Evolutionary conservation across 2,888 invertebrate genomes (phyloP).

Genomic region (Caenorhabditis sinica): DNA sequence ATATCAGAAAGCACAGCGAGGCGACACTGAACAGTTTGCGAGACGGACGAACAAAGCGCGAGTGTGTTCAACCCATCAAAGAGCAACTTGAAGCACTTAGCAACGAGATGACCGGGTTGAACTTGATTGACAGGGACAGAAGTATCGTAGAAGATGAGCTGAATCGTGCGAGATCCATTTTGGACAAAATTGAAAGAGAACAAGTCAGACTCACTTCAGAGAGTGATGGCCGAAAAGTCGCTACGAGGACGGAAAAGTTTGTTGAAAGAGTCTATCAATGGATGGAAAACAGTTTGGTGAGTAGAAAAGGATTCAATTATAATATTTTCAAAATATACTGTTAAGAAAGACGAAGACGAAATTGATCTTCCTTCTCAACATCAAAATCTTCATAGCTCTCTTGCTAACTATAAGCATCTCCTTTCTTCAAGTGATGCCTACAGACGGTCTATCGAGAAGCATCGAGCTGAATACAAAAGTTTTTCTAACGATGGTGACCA

Average conservation of each 20-base stretch:
- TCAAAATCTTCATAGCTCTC: slow-evolving; percentile 14
- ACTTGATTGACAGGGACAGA: not conserved
- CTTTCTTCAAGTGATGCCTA: slow-evolving; percentile 31
- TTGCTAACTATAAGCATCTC: slow-evolving; percentile 25
- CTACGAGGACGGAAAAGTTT: slow-evolving; percentile 40
- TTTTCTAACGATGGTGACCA: slow-evolving; percentile 3
- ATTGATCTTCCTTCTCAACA: slow-evolving; percentile 3
- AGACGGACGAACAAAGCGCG: slow-evolving; percentile 30
- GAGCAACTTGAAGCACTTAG: slow-evolving; percentile 36
- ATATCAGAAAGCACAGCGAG: slow-evolving; percentile 31
- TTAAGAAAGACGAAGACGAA: slow-evolving; percentile 38
- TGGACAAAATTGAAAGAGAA: slow-evolving; percentile 27
- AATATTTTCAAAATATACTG: not conserved
- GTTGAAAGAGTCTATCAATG: slow-evolving; percentile 47
- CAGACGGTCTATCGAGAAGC: slow-evolving; percentile 18
- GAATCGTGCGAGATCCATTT: not conserved
- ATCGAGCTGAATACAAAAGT: not conserved
- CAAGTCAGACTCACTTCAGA: not conserved
- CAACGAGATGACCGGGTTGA: not conserved
- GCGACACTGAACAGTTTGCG: slow-evolving; percentile 13
- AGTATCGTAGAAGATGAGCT: slow-evolving; percentile 11
- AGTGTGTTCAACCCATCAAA: slow-evolving; percentile 28
- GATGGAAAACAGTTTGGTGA: slow-evolving; percentile 46
- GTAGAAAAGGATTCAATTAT: not conserved
- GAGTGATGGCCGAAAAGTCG: slow-evolving; percentile 20